These are phyloP conservation scores for Argyrosomus regius DNA, from an alignment of 2,797 vertebrate species.

Conservation along the genomic window DNA sequence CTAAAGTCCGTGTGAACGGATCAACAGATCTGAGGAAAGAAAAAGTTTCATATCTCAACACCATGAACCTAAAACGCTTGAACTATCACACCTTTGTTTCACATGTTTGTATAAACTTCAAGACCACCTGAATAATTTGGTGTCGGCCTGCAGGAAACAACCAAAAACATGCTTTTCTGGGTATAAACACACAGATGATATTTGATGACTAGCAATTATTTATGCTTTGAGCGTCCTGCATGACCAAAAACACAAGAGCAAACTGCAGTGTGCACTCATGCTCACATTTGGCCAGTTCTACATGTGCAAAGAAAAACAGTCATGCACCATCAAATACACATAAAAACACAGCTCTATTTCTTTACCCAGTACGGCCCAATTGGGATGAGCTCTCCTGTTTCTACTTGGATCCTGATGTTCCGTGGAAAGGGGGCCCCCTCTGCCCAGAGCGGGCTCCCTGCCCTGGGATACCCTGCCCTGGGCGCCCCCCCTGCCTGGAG, in stretches of 20 bases:
- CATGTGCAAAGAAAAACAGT: slow-evolving; percentile 13
- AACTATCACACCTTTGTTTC: not conserved
- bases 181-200: not conserved
- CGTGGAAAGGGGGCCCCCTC: slow-evolving; percentile 69
- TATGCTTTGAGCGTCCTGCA: not conserved
- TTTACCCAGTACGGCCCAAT: slow-evolving; percentile 87
- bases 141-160: not conserved
- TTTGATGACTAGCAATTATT: slow-evolving; percentile 2
- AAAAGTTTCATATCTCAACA: not conserved
- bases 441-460: slow-evolving; percentile 63
- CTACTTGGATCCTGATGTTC: slow-evolving; percentile 84
- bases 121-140: not conserved
- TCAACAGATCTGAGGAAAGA: not conserved
- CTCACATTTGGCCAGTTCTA: not conserved
- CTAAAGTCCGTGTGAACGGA: not conserved
- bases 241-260: slow-evolving; percentile 2
- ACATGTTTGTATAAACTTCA: not conserved
- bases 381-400: slow-evolving; percentile 87
- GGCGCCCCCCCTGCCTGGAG: slow-evolving; percentile 72
- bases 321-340: slow-evolving; percentile 45
- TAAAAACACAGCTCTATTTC: slow-evolving; percentile 42
- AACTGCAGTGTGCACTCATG: not conserved
- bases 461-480: slow-evolving; percentile 63
- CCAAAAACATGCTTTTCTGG: not conserved
- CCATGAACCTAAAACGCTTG: not conserved